Evolutionary conservation across 2,888 invertebrate genomes (phyloP).

Genomic region (Epistrophella euchroma): DNA sequence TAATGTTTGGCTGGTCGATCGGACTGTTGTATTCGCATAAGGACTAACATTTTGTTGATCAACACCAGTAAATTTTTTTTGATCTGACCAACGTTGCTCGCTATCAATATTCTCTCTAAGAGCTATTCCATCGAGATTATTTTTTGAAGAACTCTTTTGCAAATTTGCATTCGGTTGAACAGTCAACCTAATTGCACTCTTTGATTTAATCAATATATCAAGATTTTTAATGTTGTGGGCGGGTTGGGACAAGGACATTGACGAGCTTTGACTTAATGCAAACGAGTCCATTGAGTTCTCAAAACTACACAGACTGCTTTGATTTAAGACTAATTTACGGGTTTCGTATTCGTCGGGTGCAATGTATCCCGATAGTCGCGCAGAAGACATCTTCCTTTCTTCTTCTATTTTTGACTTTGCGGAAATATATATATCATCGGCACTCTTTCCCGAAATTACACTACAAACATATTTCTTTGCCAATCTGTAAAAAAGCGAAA

Average conservation of each 20-base stretch:
- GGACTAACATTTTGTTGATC: constrained; percentile 83
- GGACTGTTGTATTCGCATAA: constrained; percentile 75
- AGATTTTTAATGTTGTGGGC: constrained; percentile 37
- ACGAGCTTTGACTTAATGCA: constrained; percentile 78
- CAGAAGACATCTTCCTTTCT: constrained; percentile 78
- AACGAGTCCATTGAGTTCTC: constrained; percentile 81
- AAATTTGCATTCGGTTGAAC: constrained; percentile 79
- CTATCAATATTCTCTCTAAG: constrained; percentile 82
- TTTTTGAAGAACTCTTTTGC: constrained; percentile 83
- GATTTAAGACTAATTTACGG: constrained; percentile 77
- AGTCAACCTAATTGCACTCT: constrained; percentile 73
- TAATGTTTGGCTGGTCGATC: constrained; percentile 33
- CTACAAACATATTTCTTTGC: constrained; percentile 87
- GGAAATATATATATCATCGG: constrained; percentile 86
- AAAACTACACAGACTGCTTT: constrained; percentile 77
- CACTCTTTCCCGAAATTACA: constrained; percentile 87
- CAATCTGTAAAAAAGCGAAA: constrained; percentile 84
- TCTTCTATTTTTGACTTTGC: constrained; percentile 80
- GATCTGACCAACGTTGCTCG: constrained; percentile 80
- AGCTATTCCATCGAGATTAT: constrained; percentile 81
- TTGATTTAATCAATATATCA: constrained; percentile 35
- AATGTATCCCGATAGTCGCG: constrained; percentile 81
- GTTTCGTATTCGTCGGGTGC: constrained; percentile 82
- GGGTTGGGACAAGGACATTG: constrained; percentile 53
- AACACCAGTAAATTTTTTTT: constrained; percentile 83